A percentile compares a stretch with the other conserved stretches of the same genome.
These are phyloP conservation scores for Cenopis cana DNA, from an alignment of 2,888 invertebrate genomes.

Conservation along the genomic window DNA sequence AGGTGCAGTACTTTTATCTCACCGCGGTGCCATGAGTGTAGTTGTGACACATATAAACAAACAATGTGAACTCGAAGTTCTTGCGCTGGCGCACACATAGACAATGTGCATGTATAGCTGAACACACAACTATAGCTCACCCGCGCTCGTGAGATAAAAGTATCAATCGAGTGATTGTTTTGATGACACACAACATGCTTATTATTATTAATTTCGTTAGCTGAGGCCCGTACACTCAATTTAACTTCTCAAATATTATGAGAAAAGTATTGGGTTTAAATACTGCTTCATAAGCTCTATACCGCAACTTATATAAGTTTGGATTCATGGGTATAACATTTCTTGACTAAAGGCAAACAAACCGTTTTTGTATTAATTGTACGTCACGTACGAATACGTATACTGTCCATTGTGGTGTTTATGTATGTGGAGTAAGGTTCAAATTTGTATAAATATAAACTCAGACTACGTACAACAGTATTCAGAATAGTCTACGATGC, in stretches of 20 bases:
- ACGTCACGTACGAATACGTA: not conserved
- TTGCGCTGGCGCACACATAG: no score
- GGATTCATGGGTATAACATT: not conserved
- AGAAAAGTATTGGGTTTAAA: not conserved
- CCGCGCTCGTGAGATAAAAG: no score
- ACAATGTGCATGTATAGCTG: no score
- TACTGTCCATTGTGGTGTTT: not conserved
- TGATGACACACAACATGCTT: not conserved
- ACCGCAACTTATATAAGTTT: not conserved
- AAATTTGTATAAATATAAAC: not conserved
- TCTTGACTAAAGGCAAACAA: constrained; percentile 20
- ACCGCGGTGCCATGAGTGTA: no score
- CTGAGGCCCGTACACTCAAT: no score
- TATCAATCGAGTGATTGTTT: not conserved
- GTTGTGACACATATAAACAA: no score
- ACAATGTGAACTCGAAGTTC: no score
- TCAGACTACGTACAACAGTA: constrained; percentile 24
- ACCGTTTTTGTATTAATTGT: constrained; percentile 10
- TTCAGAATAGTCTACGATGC: constrained; percentile 16
- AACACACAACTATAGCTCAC: no score
- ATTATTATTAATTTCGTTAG: no score
- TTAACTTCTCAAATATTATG: no score
- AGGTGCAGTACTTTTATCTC: no score
- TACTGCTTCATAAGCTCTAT: not conserved
- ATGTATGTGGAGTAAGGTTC: not conserved